Evolutionary conservation across 2,888 invertebrate species (phyloP), one percentile per base, ranked within the genome.

Genomic region (Brachylomia viminalis): DNA sequence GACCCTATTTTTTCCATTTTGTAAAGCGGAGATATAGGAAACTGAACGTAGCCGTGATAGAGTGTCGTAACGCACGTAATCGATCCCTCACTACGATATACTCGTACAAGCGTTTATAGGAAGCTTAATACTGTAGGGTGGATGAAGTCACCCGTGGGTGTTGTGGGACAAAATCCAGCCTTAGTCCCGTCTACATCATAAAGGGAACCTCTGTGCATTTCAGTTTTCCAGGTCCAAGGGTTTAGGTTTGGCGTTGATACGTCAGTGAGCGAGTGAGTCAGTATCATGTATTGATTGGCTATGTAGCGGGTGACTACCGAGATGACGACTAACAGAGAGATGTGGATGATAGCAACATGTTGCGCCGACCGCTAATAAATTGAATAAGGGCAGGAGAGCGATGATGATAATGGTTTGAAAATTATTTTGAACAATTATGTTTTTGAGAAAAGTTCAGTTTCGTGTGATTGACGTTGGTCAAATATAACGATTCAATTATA

Each of bases 1-100:
- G 84, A 84, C 88, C 86, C 88, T 86, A 89, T 90, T 90, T 87
- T 88, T 87, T 77, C 75, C 58, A 62, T 64, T 67, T 69, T 71
- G 42, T 17, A 54, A 67, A 68, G n/a, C 33, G 52, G 20, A 61
- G 30, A 75, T 67, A 59, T 62, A 74, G 42, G 33, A 61, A 61
- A 27, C 58, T 61, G 30, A 42, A 56, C 20, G 49, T 54, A 76
- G 45, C 30, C 27, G 45, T 54, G 71, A 64, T 67, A 69, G 23
- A 75, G 45, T 30, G 13, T 42, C 17, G 68, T 78, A 59, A 66
- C 30, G 49, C 47, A 49, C 23, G 23, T 45, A 3, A 62, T 5
- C 30, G 23, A 17, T 30, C 8, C 3, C 30, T 30, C 49, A 59
- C 59, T 33, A 59, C 30, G 30, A 56, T 17, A 2, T 27, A 47